These are phyloP conservation scores for Ellobius talpinus DNA, from an alignment of 2,113 vertebrate genomes.

Conservation along the genomic window DNA sequence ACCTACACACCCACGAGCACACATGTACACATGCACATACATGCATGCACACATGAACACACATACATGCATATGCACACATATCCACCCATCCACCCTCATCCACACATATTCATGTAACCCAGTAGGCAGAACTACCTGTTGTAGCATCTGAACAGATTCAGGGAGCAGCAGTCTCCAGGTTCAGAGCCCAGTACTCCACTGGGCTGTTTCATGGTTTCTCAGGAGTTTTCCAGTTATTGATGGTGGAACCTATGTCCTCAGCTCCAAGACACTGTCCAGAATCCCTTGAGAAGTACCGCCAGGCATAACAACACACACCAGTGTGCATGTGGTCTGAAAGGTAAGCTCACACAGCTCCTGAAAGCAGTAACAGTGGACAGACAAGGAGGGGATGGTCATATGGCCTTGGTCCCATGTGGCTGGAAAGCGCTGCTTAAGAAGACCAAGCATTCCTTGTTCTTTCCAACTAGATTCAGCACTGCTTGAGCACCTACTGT, in stretches of 20 bases:
- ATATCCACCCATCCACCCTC: not conserved
- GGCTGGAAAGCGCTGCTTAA: too few relatives aligned
- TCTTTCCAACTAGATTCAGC: not conserved
- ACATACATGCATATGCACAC: too few relatives aligned
- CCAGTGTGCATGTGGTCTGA: too few relatives aligned
- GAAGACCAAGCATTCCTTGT: not conserved
- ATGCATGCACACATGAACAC: rapidly evolving
- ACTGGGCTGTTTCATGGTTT: not conserved
- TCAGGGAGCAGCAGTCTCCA: not conserved
- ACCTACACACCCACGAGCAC: too few relatives aligned
- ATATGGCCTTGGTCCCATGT: too few relatives aligned
- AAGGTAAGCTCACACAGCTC: rapidly evolving
- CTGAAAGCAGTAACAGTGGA: too few relatives aligned
- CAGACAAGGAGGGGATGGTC: too few relatives aligned
- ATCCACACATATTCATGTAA: not conserved
- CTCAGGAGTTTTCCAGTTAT: not conserved
- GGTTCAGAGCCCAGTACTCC: not conserved
- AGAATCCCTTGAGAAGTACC: too few relatives aligned
- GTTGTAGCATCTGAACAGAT: not conserved
- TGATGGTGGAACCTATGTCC: too few relatives aligned
- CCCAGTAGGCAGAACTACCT: not conserved
- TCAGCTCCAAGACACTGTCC: not conserved
- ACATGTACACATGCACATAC: not conserved
- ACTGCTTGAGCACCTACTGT: not conserved
- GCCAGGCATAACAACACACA: not conserved